Percentiles rank a stretch among this genome's conserved stretches.
Conservation (phyloP, 2,888 invertebrate species). For the Aradus depressus region DNA sequence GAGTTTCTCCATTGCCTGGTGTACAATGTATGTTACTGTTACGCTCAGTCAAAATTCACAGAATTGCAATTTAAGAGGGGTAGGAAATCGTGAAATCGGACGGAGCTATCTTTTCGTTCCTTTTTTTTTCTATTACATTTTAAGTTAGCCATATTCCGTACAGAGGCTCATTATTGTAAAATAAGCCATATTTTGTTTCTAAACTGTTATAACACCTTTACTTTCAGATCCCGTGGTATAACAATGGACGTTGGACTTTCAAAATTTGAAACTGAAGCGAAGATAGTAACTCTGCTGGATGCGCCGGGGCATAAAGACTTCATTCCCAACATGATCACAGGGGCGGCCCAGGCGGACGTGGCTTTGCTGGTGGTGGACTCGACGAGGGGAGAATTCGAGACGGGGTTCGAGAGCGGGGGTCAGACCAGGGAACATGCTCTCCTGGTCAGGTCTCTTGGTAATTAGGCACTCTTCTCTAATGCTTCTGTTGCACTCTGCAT, state of each 20-base stretch:
- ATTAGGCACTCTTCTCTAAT: not conserved
- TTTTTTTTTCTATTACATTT: too few species aligned
- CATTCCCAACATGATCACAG: slow-evolving; percentile 99
- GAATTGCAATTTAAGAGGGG: too few species aligned
- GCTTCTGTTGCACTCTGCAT: too few species aligned
- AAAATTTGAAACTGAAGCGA: slow-evolving; percentile 78
- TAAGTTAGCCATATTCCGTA: too few species aligned
- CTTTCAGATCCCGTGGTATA: slow-evolving; percentile 71
- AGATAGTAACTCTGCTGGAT: slow-evolving; percentile 74
- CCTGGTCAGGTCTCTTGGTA: slow-evolving; percentile 67
- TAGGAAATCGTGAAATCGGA: too few species aligned
- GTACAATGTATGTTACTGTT: too few species aligned
- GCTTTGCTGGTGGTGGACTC: slow-evolving; percentile 94
- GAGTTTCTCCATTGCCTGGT: too few species aligned
- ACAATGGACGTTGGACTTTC: slow-evolving; percentile 97
- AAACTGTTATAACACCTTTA: not conserved
- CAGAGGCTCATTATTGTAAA: too few species aligned
- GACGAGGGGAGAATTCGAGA: slow-evolving; percentile 94
- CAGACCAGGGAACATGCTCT: slow-evolving; percentile 96
- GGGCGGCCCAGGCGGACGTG: slow-evolving; percentile 96
- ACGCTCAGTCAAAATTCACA: too few species aligned
- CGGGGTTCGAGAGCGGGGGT: slow-evolving; percentile 95
- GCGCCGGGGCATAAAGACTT: slow-evolving; percentile 99
- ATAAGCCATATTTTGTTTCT: not conserved
- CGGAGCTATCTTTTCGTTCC: too few species aligned